Percentiles rank a stretch among this genome's conserved stretches.
Evolutionary conservation across 2,797 vertebrate genomes (phyloP).

Genomic region (Graptemys geographica): DNA sequence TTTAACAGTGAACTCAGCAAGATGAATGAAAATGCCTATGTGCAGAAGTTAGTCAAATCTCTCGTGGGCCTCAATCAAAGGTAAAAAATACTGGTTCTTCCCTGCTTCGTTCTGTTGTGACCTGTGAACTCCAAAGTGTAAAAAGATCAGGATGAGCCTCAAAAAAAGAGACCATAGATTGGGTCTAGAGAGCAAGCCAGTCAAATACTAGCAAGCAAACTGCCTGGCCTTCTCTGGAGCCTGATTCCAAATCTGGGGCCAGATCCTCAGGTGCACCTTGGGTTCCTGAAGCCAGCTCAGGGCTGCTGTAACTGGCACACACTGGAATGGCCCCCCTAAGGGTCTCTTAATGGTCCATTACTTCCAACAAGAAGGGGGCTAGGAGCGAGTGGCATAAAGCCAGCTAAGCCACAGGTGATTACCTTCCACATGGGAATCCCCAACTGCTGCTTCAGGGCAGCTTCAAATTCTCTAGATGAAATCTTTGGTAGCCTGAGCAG

Average conservation of each 20-base stretch:
- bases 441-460: neutral
- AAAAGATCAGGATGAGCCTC: neutral
- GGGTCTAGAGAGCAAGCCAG: neutral
- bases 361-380: neutral
- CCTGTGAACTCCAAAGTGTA: neutral
- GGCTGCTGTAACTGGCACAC: neutral
- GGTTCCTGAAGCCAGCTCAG: too few relatives aligned
- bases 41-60: slow-evolving; percentile 73
- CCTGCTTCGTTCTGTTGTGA: neutral
- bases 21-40: slow-evolving; percentile 68
- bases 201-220: neutral
- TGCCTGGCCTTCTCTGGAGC: neutral
- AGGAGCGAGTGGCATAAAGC: neutral
- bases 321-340: neutral
- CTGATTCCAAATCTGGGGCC: neutral
- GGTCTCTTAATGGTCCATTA: neutral
- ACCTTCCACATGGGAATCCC: neutral
- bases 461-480: neutral
- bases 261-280: neutral
- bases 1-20: slow-evolving; percentile 82
- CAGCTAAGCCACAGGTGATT: neutral
- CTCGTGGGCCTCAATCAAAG: slow-evolving; percentile 75
- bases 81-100: neutral
- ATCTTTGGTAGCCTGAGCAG: neutral
- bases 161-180: neutral